Evolutionary conservation across 2,888 invertebrate species (phyloP).

Genomic region (Gerris lacustris): DNA sequence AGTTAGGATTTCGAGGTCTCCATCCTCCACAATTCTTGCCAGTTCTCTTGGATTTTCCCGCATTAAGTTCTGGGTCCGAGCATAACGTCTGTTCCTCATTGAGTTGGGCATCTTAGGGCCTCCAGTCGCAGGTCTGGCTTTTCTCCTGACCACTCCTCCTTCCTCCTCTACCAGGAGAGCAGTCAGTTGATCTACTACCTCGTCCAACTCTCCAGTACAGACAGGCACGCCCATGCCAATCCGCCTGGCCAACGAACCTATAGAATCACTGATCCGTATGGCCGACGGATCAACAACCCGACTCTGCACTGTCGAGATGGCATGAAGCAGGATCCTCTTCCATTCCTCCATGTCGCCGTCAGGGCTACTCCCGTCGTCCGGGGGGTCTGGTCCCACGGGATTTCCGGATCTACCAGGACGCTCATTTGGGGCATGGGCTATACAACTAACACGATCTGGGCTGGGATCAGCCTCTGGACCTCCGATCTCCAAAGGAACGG

Average conservation of each 20-base stretch:
- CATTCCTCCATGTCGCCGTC: background rate
- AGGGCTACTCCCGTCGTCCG: background rate
- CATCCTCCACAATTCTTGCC: background rate
- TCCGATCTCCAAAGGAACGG: background rate
- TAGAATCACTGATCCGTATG: background rate
- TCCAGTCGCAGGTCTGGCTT: too few relatives aligned
- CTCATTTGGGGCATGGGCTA: too few relatives aligned
- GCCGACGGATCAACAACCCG: background rate
- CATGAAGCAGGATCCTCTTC: background rate
- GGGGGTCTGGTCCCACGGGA: background rate
- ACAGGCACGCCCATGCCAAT: background rate
- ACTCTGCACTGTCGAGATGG: background rate
- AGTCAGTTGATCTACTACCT: background rate
- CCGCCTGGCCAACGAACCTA: background rate
- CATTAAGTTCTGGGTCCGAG: background rate
- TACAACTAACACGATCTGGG: background rate
- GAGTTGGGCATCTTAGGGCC: background rate
- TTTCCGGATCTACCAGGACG: too few relatives aligned
- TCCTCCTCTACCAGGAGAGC: background rate
- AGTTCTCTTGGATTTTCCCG: background rate
- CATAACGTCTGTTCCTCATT: background rate
- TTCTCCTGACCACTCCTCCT: background rate
- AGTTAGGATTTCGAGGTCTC: background rate
- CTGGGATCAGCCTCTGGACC: background rate
- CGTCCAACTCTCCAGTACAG: background rate